phyloP scores from a whole-genome alignment of 2,113 vertebrate genomes.

The Mungos mungo region DNA sequence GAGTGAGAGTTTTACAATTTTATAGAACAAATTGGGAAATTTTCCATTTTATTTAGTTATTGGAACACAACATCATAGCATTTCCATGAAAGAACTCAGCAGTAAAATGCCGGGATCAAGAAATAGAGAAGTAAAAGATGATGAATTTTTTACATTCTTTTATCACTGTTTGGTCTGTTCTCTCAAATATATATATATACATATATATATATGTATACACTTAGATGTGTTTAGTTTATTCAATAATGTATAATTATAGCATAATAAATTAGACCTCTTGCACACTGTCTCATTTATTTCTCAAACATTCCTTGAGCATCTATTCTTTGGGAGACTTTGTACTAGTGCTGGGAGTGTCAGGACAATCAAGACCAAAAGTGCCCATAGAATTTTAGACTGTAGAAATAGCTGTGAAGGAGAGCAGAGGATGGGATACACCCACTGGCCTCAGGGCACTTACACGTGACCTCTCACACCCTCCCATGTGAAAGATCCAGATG shows the following conservation, averaged over 20 bases:
- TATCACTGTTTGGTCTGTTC: background rate
- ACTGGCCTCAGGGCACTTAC: background rate
- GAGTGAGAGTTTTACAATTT: background rate
- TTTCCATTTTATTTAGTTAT: background rate
- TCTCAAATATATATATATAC: background rate
- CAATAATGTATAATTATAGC: background rate
- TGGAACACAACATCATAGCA: background rate
- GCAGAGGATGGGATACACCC: background rate
- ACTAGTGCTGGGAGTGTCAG: background rate
- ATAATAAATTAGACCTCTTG: constrained; percentile 37
- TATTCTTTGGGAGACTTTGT: background rate
- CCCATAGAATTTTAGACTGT: background rate
- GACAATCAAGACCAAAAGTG: background rate
- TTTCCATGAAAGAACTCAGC: background rate
- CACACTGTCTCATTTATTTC: constrained; percentile 39
- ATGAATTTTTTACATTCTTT: background rate
- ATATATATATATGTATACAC: background rate
- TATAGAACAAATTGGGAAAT: background rate
- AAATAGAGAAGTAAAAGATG: background rate
- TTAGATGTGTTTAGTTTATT: background rate
- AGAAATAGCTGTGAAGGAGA: background rate
- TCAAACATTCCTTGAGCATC: background rate
- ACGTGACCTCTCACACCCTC: too few relatives aligned
- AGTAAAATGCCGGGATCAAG: background rate
- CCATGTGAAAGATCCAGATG: background rate